A percentile compares a stretch with the other conserved stretches of the same genome.
These are phyloP conservation scores for Tetrapedia diversipes DNA, from an alignment of 2,888 invertebrate species.

Conservation along the genomic window DNA sequence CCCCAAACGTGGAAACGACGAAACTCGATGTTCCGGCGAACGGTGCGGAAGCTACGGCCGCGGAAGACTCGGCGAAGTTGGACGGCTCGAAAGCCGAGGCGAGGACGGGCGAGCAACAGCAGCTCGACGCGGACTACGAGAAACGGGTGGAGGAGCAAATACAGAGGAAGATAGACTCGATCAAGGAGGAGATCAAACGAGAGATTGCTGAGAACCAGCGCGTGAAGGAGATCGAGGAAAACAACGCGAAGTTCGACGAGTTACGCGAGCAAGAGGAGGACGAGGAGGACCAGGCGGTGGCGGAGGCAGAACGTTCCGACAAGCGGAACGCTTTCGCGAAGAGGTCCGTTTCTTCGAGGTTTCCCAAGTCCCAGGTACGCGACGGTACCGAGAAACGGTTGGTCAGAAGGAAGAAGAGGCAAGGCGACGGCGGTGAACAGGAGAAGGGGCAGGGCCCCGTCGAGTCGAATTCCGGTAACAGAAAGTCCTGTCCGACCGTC, in stretches of 20 bases:
- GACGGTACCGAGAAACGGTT: slow-evolving; percentile 5
- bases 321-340: slow-evolving; percentile 31
- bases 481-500: slow-evolving; percentile 15
- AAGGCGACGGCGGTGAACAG: not conserved
- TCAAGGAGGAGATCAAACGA: slow-evolving; percentile 81
- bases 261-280: slow-evolving; percentile 61
- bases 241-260: slow-evolving; percentile 75
- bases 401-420: slow-evolving; percentile 30
- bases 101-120: not conserved
- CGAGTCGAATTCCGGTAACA: not conserved
- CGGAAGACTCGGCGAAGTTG: not conserved
- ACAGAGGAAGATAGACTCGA: slow-evolving; percentile 78
- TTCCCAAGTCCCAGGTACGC: not conserved
- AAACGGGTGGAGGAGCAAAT: slow-evolving; percentile 78
- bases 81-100: not conserved
- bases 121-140: slow-evolving; percentile 56
- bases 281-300: slow-evolving; percentile 33
- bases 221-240: slow-evolving; percentile 69
- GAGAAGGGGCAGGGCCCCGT: not conserved
- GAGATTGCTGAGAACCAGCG: slow-evolving; percentile 75
- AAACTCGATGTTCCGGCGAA: not conserved
- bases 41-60: not conserved
- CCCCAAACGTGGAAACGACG: not conserved
- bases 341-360: slow-evolving; percentile 14
- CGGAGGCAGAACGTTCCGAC: not conserved